These are phyloP conservation scores for Tetramorium alpestre DNA, from an alignment of 1,140 invertebrate genomes.

Conservation along the genomic window DNA sequence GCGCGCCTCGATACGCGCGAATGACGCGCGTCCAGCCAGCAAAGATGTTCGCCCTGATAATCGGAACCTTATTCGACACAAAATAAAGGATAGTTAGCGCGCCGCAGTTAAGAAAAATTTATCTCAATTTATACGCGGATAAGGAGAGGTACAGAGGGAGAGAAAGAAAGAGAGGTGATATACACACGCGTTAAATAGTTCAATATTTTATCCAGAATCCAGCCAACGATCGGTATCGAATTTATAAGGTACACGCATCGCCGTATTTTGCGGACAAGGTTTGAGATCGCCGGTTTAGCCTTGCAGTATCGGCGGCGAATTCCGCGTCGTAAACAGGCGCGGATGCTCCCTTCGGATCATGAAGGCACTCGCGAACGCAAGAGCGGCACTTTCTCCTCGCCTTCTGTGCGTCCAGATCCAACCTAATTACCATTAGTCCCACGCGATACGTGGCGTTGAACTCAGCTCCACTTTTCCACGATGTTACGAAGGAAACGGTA, in stretches of 20 bases:
- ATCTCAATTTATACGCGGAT: background rate
- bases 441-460: constrained; percentile 20
- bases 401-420: background rate
- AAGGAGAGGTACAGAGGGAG: background rate
- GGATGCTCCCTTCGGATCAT: constrained; percentile 10
- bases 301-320: constrained; percentile 36
- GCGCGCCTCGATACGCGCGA: background rate
- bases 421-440: constrained; percentile 29
- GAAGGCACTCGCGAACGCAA: background rate
- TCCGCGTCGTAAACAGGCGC: constrained; percentile 20
- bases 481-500: background rate
- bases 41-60: background rate
- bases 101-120: background rate
- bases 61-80: background rate
- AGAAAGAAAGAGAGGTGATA: background rate
- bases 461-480: constrained; percentile 25
- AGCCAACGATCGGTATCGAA: constrained; percentile 10
- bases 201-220: background rate
- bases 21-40: constrained; percentile 5
- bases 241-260: constrained; percentile 10
- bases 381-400: constrained; percentile 26
- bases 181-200: background rate
- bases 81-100: constrained; percentile 7
- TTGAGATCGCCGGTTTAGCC: background rate
- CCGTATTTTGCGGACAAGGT: constrained; percentile 19